Percentiles rank a stretch among this genome's conserved stretches.
Evolutionary conservation across 2,888 invertebrate species (phyloP).

Genomic region (Vandiemenella viatica): DNA sequence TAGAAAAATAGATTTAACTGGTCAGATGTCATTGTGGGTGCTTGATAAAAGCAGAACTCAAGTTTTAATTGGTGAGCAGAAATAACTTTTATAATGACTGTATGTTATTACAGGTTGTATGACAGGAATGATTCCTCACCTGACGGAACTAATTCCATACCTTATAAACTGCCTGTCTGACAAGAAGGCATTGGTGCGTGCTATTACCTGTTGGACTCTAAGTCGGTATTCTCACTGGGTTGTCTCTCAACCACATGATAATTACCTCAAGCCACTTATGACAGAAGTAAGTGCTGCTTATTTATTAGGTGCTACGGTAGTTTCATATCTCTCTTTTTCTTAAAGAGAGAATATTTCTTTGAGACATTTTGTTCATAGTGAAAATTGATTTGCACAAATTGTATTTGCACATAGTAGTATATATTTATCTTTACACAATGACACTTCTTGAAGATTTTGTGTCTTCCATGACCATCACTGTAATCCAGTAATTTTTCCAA

Average conservation of each 20-base stretch:
- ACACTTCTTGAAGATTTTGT: slow-evolving; percentile 89
- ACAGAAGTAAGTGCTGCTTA: slow-evolving; percentile 64
- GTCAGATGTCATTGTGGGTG: too few relatives aligned
- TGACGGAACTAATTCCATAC: slow-evolving; percentile 92
- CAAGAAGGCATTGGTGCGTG: slow-evolving; percentile 89
- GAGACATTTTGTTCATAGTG: too few relatives aligned
- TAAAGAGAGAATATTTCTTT: too few relatives aligned
- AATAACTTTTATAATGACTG: not conserved
- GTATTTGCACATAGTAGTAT: too few relatives aligned
- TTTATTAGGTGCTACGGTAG: too few relatives aligned
- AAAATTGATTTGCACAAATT: too few relatives aligned
- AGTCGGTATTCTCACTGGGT: slow-evolving; percentile 98
- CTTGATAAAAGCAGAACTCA: too few relatives aligned
- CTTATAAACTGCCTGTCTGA: slow-evolving; percentile 83
- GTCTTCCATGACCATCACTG: slow-evolving; percentile 83
- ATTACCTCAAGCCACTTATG: slow-evolving; percentile 87
- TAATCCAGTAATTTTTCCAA: too few relatives aligned
- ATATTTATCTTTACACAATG: too few relatives aligned
- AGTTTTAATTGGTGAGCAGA: too few relatives aligned
- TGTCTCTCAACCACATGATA: slow-evolving; percentile 86
- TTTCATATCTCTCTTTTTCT: too few relatives aligned
- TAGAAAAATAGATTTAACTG: too few relatives aligned
- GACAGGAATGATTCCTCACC: slow-evolving; percentile 91
- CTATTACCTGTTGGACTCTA: slow-evolving; percentile 98
- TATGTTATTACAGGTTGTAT: slow-evolving; percentile 50